These are phyloP conservation scores for Ceuthmochares aereus DNA, from an alignment of 2,113 vertebrate species.

Conservation along the genomic window DNA sequence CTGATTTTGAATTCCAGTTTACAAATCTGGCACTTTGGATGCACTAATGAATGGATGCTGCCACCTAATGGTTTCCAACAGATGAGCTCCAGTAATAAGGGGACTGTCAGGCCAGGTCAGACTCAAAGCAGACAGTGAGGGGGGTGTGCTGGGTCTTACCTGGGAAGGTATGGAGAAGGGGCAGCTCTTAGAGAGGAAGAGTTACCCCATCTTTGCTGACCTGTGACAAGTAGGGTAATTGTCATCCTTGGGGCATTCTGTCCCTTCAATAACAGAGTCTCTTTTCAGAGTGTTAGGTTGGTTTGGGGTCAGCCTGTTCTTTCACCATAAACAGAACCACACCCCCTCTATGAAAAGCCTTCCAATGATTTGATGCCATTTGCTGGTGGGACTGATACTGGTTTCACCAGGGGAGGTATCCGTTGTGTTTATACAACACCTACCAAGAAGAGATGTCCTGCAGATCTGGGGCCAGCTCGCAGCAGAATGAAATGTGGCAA, in stretches of 20 bases:
- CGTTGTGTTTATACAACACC: background rate
- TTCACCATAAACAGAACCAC: background rate
- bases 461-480: background rate
- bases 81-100: background rate
- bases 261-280: background rate
- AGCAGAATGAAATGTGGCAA: background rate
- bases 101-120: background rate
- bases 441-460: background rate
- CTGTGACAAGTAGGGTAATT: background rate
- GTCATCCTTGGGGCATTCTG: background rate
- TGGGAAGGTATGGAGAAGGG: background rate
- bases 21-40: background rate
- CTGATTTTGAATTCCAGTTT: constrained; percentile 39
- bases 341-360: background rate
- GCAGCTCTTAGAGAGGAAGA: background rate
- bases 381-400: background rate
- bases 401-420: background rate
- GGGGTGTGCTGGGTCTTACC: background rate
- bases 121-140: background rate
- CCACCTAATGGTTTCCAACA: constrained; percentile 55
- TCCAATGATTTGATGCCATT: background rate
- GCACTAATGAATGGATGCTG: constrained; percentile 41
- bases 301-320: background rate
- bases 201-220: background rate
- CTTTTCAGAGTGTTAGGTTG: background rate